A percentile compares a stretch with the other conserved stretches of the same genome.
Conservation (phyloP, 2,888 invertebrate species). For the Venustoraphidia nigricollis region DNA sequence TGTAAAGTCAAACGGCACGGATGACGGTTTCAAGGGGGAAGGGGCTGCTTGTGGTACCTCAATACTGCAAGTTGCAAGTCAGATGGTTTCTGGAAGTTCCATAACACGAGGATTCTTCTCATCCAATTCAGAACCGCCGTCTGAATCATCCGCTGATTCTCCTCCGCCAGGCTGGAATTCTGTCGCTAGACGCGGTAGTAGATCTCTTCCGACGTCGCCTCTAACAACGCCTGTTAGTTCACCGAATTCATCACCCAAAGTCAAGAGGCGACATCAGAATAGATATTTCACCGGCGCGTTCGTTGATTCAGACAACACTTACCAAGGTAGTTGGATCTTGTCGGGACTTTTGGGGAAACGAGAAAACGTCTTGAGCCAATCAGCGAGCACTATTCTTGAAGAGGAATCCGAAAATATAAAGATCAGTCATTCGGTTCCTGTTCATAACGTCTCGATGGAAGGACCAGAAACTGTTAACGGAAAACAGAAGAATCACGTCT, state of each 20-base stretch:
- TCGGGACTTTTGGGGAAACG: constrained; percentile 49
- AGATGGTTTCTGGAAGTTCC: constrained; percentile 37
- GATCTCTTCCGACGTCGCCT: constrained; percentile 55
- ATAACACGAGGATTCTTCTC: constrained; percentile 25
- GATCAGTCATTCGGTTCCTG: constrained; percentile 11
- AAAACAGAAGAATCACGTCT: constrained; percentile 22
- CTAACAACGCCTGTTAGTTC: constrained; percentile 42
- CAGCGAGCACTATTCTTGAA: constrained; percentile 39
- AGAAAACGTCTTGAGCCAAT: constrained; percentile 35
- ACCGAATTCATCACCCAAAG: constrained; percentile 40
- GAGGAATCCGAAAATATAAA: constrained; percentile 31
- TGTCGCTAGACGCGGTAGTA: constrained; percentile 43
- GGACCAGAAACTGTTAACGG: constrained; percentile 16
- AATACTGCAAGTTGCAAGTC: constrained; percentile 39
- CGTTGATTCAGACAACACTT: constrained; percentile 23
- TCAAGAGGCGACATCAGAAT: constrained; percentile 33
- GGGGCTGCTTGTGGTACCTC: constrained; percentile 54
- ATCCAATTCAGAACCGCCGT: constrained; percentile 16
- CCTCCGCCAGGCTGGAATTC: constrained; percentile 24
- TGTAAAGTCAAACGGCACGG: constrained; percentile 45
- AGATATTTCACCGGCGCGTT: constrained; percentile 42
- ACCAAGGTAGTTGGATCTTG: constrained; percentile 46
- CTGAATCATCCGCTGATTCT: constrained; percentile 17
- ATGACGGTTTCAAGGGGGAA: constrained; percentile 55
- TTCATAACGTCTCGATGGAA: constrained; percentile 6